A percentile compares a stretch with the other conserved stretches of the same genome.
phyloP scores from a whole-genome alignment of 2,113 vertebrate species.

The Ceyx melanurus region DNA sequence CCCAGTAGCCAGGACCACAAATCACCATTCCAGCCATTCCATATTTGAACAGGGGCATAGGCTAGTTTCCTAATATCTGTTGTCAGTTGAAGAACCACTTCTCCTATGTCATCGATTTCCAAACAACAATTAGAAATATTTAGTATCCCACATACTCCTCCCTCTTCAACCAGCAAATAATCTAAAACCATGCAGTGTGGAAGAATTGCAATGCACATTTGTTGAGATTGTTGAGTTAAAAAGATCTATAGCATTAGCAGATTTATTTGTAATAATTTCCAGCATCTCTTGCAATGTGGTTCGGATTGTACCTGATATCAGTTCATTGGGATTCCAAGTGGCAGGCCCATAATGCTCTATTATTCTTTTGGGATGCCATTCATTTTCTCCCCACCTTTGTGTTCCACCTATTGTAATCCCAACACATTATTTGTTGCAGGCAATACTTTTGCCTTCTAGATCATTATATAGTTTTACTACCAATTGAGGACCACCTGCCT shows the following conservation, averaged over 20 bases:
- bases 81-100: too few relatives aligned
- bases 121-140: too few relatives aligned
- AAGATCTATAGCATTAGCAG: background rate
- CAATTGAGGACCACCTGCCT: background rate
- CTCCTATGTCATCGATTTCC: too few relatives aligned
- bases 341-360: too few relatives aligned
- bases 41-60: too few relatives aligned
- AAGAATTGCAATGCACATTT: too few relatives aligned
- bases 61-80: too few relatives aligned
- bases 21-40: too few relatives aligned
- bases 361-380: background rate
- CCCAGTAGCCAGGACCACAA: too few relatives aligned
- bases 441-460: background rate
- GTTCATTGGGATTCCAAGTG: background rate
- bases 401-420: background rate
- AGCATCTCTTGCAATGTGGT: background rate
- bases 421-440: background rate
- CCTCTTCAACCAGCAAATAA: too few relatives aligned
- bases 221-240: background rate
- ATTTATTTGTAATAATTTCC: background rate
- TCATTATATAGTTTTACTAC: background rate
- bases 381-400: background rate
- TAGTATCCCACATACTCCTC: too few relatives aligned
- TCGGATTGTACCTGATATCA: background rate
- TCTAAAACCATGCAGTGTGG: too few relatives aligned